phyloP scores from a whole-genome alignment of 1,140 invertebrate genomes.

The Micrasema longulum region DNA sequence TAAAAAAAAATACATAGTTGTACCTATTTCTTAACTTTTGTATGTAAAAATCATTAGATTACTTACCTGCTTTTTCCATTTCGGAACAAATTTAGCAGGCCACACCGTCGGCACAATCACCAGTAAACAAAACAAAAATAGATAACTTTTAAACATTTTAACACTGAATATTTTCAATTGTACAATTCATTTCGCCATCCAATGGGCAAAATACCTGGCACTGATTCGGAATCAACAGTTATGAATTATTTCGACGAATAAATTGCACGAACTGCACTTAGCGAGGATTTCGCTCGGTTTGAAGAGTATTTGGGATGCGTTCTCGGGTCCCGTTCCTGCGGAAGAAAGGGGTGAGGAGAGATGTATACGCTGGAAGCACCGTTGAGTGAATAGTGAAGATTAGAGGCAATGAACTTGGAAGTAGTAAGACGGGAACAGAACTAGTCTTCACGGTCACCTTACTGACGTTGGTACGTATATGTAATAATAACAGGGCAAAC shows the following conservation, averaged over 20 bases:
- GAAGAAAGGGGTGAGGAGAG: conserved; percentile 12
- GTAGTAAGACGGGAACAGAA: conserved; percentile 37
- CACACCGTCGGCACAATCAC: conserved; percentile 58
- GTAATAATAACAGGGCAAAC: conserved; percentile 22
- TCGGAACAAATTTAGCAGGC: conserved; percentile 76
- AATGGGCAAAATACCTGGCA: neutral
- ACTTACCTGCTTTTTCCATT: conserved; percentile 83
- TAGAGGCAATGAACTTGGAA: conserved; percentile 52
- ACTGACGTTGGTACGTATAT: conserved; percentile 21
- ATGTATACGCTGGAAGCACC: conserved; percentile 16
- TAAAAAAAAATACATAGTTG: too few species aligned
- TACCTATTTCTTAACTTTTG: too few species aligned
- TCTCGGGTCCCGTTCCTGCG: conserved; percentile 4
- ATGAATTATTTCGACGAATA: too few species aligned
- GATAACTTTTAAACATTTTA: conserved; percentile 43
- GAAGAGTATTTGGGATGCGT: conserved; percentile 8
- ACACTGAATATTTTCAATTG: conserved; percentile 5
- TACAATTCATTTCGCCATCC: conserved; percentile 26
- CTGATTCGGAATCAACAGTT: too few species aligned
- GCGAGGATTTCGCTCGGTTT: neutral
- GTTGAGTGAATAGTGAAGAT: conserved; percentile 14
- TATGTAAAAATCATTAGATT: conserved; percentile 33
- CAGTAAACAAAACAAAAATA: conserved; percentile 57
- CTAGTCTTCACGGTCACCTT: conserved; percentile 6
- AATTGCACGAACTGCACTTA: neutral